Percentiles rank a stretch among this genome's conserved stretches.
Evolutionary conservation across 1,140 invertebrate genomes (phyloP).

Genomic region (Pseudomyrmex sp.): DNA sequence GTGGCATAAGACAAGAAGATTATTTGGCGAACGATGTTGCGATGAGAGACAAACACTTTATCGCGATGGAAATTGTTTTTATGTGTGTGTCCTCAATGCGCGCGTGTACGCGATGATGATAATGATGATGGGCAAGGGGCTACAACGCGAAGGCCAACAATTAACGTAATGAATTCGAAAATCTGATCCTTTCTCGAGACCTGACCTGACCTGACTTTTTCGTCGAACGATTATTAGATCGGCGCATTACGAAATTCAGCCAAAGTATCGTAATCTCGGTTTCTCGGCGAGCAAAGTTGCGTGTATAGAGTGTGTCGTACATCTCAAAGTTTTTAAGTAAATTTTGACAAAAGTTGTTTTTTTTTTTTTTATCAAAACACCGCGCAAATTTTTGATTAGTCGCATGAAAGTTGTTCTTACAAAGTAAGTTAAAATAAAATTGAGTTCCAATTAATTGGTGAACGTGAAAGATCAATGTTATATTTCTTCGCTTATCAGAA

Average conservation of each 20-base stretch:
- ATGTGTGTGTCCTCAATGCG: no score
- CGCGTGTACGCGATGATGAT: not conserved
- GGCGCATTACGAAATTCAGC: not conserved
- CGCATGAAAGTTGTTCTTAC: no score
- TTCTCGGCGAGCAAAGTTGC: not conserved
- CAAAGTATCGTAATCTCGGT: conserved; percentile 2
- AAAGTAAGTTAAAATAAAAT: no score
- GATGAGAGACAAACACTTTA: not conserved
- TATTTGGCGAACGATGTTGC: not conserved
- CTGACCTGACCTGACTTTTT: conserved; percentile 30
- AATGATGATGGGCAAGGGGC: no score
- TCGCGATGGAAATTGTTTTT: no score
- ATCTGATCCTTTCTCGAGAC: conserved; percentile 12
- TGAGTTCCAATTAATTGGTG: no score
- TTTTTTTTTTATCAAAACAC: no score
- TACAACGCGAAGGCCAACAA: not conserved
- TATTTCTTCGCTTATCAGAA: no score
- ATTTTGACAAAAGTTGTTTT: not conserved
- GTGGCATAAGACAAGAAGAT: conserved; percentile 7
- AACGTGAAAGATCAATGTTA: no score
- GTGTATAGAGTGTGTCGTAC: not conserved
- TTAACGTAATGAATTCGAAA: not conserved
- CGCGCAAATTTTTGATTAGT: no score
- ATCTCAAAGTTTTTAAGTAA: not conserved
- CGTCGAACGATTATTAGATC: not conserved